These are phyloP conservation scores for Heliconius hortense DNA, from an alignment of 2,888 invertebrate species.

Conservation along the genomic window DNA sequence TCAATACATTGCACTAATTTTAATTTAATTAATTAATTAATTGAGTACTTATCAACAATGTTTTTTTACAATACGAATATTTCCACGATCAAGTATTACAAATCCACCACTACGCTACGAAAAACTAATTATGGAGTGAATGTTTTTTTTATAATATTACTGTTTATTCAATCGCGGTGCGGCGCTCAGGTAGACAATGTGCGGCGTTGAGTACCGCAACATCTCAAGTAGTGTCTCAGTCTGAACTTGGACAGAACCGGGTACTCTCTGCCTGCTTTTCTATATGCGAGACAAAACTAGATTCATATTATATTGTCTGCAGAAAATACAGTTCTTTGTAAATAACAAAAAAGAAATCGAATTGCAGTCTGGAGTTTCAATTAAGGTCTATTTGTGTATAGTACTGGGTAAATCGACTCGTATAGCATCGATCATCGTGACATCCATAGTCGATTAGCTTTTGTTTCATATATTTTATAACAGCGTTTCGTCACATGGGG, in stretches of 20 bases:
- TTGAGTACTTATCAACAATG: no score
- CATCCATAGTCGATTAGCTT: not conserved
- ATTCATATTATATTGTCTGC: not conserved
- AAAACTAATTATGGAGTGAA: no score
- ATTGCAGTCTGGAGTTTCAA: conserved; percentile 26
- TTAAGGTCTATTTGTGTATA: conserved; percentile 24
- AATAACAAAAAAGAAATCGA: conserved; percentile 17
- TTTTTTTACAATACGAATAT: no score
- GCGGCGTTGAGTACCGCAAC: not conserved
- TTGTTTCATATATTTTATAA: not conserved
- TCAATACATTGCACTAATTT: no score
- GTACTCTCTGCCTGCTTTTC: not conserved
- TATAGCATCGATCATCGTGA: conserved; percentile 2
- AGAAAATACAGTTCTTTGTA: not conserved
- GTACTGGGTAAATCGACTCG: not conserved
- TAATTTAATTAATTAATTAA: no score
- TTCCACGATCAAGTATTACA: no score
- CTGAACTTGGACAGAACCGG: not conserved
- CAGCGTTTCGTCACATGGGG: not conserved
- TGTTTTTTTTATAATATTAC: no score
- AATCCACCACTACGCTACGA: no score
- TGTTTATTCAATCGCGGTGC: no score
- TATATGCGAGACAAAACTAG: not conserved
- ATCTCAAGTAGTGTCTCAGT: not conserved
- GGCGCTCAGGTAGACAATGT: not conserved